Base-by-base conservation (phyloP, 2,113 vertebrate species). In the Andinoacara biseriatus region DNA sequence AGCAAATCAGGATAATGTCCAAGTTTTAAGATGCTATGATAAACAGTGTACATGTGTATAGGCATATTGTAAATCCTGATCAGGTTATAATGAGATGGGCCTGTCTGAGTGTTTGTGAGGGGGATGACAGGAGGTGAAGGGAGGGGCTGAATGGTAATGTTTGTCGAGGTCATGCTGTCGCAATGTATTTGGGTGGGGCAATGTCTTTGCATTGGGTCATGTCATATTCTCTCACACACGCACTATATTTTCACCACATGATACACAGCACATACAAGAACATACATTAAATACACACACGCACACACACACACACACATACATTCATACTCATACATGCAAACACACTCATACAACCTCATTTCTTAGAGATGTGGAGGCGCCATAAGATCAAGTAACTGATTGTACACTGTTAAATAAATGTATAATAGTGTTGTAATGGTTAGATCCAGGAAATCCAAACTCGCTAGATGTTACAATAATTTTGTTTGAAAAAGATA, bases 301-400 rank as follows among this genome's bases (percentile, higher is more conserved):
- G 49, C 24, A 35, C 58, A 79, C 57, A 63, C 11, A 57, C 58
- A n/a, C 7, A 18, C n/a, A 58, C 15, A 65, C 15, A n/a, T n/a
- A n/a, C n/a, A n/a, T n/a, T n/a, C 57, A 5, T 31, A 31, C 43
- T 67, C n/a, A 35, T 33, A 62, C 63, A n/a, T n/a, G n/a, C n/a
- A n/a, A n/a, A 72, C 18, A 80, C 59, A 33, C 65, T 38, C 76
- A 87, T 65, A 80, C 10, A 86, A 86, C 89, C 89, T 81, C 92
- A 80, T 92, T 93, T 92, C 85, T 86, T 26, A 80, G 76, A 79
- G 83, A 77, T 82, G 18, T 74, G 57, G 74, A 35, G 65, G 59
- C 20, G 79, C n/a, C 10, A 26, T 92, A 88, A 93, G 92, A 92
- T 93, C 86, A 91, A 89, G 89, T 90, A 85, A 93, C 93, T 93